These are phyloP conservation scores for Quadroppia sp. DNA, from an alignment of 2,888 invertebrate genomes.

Conservation along the genomic window DNA sequence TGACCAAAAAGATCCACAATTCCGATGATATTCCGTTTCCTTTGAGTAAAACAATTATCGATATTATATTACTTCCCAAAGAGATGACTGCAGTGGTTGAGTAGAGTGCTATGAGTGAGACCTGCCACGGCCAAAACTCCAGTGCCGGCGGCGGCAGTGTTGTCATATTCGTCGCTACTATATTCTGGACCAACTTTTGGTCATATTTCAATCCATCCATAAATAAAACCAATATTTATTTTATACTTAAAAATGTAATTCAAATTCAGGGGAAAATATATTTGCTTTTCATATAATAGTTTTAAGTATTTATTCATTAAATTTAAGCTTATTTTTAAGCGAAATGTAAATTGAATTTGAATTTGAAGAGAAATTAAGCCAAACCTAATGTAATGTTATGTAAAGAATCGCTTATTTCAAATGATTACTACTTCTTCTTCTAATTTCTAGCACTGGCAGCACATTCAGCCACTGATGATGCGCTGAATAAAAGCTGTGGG, in stretches of 20 bases:
- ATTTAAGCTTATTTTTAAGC: background rate
- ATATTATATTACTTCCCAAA: conserved; percentile 26
- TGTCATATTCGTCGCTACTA: too few species aligned
- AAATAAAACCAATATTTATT: background rate
- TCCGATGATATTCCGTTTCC: conserved; percentile 13
- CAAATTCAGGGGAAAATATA: too few species aligned
- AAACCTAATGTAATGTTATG: background rate
- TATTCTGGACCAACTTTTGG: background rate
- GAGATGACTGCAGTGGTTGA: conserved; percentile 35
- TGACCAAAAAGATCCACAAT: conserved; percentile 32
- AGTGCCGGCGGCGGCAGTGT: background rate
- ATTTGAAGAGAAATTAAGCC: background rate
- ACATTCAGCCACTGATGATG: background rate
- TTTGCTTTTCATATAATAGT: too few species aligned
- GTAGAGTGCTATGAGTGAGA: background rate
- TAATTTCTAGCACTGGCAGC: background rate
- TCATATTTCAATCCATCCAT: background rate
- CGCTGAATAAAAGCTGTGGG: background rate
- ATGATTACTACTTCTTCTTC: background rate
- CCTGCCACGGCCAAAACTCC: conserved; percentile 4
- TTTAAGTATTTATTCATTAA: background rate
- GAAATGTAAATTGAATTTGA: background rate
- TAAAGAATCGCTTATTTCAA: background rate
- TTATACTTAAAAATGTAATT: too few species aligned
- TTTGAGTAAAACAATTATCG: conserved; percentile 34